Conservation (phyloP, 2,113 vertebrate species). For the Serinus canaria region DNA sequence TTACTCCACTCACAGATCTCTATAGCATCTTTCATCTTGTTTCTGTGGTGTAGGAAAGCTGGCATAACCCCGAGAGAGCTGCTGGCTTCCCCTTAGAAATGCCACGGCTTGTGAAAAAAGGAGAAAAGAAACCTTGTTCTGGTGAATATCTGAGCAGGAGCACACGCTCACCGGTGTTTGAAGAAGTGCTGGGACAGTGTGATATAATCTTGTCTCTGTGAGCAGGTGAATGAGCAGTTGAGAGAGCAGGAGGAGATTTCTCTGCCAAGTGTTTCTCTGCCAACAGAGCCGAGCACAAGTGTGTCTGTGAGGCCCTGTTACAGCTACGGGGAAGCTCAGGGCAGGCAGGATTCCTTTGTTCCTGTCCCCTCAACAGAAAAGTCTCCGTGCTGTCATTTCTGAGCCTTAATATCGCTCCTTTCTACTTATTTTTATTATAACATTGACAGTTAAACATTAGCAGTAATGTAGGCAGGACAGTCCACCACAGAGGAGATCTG, state of each 20-base stretch:
- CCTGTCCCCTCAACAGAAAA: not conserved
- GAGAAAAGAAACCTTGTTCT: not conserved
- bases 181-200: not conserved
- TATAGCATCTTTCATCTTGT: not conserved
- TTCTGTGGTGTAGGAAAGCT: not conserved
- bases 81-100: not conserved
- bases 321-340: not conserved
- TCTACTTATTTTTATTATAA: not conserved
- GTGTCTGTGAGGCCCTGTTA: not conserved
- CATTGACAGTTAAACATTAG: not conserved
- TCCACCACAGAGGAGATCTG: not conserved
- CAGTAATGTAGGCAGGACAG: not conserved
- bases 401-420: not conserved
- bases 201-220: not conserved
- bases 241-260: not conserved
- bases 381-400: not conserved
- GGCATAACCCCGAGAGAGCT: not conserved
- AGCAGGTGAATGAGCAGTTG: constrained; percentile 35
- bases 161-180: not conserved
- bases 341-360: constrained; percentile 15
- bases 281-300: not conserved
- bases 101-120: not conserved
- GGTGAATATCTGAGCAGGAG: not conserved
- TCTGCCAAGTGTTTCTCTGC: constrained; percentile 36
- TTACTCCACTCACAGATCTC: not conserved